Evolutionary conservation across 2,113 vertebrate genomes (phyloP), one percentile per base, ranked within the genome.

Genomic region (Ursus arctos): DNA sequence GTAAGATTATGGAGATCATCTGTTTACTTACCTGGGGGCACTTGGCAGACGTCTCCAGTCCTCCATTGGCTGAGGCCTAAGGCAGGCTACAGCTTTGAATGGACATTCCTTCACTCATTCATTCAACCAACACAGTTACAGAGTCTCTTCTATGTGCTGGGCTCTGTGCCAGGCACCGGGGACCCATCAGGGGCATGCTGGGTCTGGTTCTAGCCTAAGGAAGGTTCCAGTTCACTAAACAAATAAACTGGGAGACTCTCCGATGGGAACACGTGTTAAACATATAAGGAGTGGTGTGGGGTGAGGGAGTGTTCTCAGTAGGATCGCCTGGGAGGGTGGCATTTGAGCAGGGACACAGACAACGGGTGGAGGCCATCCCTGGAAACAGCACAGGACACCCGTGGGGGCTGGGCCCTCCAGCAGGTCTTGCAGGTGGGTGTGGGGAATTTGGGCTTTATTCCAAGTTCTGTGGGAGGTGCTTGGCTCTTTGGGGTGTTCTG

Each of bases 41-140:
- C 40, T 0, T 1, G 71, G 21, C 10, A 4, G 16, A 1, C 67
- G 31, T 8, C 33, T 1, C 21, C 47, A 6, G 6, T 5, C 11
- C 19, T 40, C 16, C 69, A 11, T 0, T 9, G 0, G n/a, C 26
- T n/a, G 49, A 36, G 7, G 43, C 69, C 7, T 5, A 4, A 77
- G 51, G 57, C 65, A 19, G 40, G 65, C 14, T 28, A 24, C 2
- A 0, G 22, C 26, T 53, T 51, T 15, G 55, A 8, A 6, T 4
- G 13, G 28, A 76, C 26, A 4, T 40, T 7, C 53, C 10, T 40
- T 63, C 47, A 4, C 36, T 21, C 13, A 0, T 31, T 43, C 33
- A 49, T 36, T 31, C n/a, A n/a, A 49, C 43, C 76, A 47, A 14
- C 47, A 6, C 51, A 6, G 12, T 72, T 31, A 9, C 7, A 2